These are phyloP conservation scores for Chrosomus eos DNA, from an alignment of 2,797 vertebrate genomes.

Conservation along the genomic window DNA sequence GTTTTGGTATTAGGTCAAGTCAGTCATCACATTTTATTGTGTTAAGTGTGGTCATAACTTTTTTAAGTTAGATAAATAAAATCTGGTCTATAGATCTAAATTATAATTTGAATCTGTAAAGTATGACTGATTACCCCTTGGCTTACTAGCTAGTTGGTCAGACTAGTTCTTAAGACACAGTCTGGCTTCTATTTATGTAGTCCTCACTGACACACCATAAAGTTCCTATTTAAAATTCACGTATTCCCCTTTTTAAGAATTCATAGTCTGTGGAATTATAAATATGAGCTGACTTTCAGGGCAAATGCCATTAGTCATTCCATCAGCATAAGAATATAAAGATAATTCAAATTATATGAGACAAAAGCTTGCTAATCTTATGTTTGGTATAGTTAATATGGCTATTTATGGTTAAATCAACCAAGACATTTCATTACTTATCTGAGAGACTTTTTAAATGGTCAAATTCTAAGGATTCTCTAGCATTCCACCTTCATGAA, in stretches of 20 bases:
- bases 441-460: not conserved
- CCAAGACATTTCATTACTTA: not conserved
- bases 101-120: not conserved
- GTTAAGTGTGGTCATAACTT: not conserved
- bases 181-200: not conserved
- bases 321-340: not conserved
- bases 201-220: not conserved
- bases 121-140: not conserved
- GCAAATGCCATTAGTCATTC: slow-evolving; percentile 7
- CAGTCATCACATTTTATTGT: not conserved
- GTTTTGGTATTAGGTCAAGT: not conserved
- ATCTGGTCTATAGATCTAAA: not conserved
- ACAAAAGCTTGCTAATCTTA: not conserved
- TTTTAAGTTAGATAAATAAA: not conserved
- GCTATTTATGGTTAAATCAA: not conserved
- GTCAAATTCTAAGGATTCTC: not conserved
- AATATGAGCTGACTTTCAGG: slow-evolving; percentile 5
- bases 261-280: not conserved
- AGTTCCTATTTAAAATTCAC: not conserved
- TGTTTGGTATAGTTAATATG: not conserved
- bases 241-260: not conserved
- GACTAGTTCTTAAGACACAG: not conserved
- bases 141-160: not conserved
- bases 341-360: not conserved
- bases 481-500: not conserved